Evolutionary conservation across 2,888 invertebrate species (phyloP).

Genomic region (Crematogaster levior): DNA sequence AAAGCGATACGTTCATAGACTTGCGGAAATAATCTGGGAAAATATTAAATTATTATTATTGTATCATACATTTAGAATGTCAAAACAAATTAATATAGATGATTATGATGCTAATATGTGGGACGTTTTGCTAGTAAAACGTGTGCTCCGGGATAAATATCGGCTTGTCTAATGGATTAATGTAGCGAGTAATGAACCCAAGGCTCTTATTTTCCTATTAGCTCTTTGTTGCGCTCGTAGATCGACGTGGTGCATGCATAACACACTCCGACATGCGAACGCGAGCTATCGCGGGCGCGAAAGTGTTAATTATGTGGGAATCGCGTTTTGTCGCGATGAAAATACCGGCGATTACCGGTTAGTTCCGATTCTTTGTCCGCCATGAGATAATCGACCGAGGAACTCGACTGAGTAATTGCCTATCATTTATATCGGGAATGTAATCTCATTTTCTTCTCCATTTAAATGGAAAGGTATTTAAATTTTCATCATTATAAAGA

Average conservation of each 20-base stretch:
- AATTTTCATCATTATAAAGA: slow-evolving; percentile 4
- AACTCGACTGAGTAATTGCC: slow-evolving; percentile 37
- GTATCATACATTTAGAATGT: not conserved
- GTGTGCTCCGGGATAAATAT: not conserved
- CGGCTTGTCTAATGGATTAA: not conserved
- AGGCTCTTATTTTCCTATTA: slow-evolving; percentile 21
- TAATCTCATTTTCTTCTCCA: slow-evolving; percentile 6
- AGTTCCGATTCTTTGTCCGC: slow-evolving; percentile 32
- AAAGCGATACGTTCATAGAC: not conserved
- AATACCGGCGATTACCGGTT: slow-evolving; percentile 41
- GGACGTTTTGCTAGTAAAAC: not conserved
- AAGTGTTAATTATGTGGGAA: slow-evolving; percentile 42
- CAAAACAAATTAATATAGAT: not conserved
- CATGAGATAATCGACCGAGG: slow-evolving; percentile 30
- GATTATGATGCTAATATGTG: not conserved
- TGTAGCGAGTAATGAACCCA: not conserved
- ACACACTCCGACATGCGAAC: not conserved
- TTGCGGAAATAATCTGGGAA: not conserved
- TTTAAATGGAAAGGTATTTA: slow-evolving; percentile 6
- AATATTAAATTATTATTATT: not conserved
- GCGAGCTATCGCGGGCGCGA: slow-evolving; percentile 22
- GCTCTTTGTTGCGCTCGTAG: not conserved
- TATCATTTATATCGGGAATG: not conserved
- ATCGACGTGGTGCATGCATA: slow-evolving; percentile 8
- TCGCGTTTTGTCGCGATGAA: slow-evolving; percentile 20